Evolutionary conservation across 2,113 vertebrate genomes (phyloP).

Genomic region (Malurus cyaneus): DNA sequence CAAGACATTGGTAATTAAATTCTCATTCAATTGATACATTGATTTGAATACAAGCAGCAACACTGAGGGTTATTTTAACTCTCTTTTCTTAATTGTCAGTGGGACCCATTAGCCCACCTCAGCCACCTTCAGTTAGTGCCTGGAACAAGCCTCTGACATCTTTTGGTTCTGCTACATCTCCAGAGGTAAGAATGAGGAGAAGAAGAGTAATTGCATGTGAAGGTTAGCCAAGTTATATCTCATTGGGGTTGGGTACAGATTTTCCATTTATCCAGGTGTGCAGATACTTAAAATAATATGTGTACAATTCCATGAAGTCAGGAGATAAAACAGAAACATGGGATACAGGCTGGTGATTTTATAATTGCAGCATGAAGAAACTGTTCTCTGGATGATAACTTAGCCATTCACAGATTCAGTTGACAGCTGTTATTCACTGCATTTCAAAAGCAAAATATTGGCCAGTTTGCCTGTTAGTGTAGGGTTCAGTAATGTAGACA

Average conservation of each 20-base stretch:
- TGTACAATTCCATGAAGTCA: background rate
- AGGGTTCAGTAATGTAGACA: background rate
- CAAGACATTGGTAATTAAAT: background rate
- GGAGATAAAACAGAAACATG: background rate
- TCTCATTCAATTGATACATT: background rate
- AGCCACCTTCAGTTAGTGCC: slow-evolving; percentile 96
- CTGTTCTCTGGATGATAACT: background rate
- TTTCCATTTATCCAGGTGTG: background rate
- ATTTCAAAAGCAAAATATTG: background rate
- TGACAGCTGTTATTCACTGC: background rate
- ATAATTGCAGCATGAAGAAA: background rate
- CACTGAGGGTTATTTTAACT: accelerated
- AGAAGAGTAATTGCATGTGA: background rate
- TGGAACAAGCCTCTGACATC: slow-evolving; percentile 99
- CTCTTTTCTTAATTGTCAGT: slow-evolving; percentile 75
- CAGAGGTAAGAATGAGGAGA: slow-evolving; percentile 81
- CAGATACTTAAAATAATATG: background rate
- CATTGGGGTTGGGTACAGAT: background rate
- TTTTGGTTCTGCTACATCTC: slow-evolving; percentile 83
- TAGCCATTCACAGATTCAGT: accelerated
- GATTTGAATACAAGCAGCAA: background rate
- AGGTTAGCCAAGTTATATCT: background rate
- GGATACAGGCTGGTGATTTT: background rate
- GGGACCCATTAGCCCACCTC: slow-evolving; percentile 94
- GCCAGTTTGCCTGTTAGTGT: background rate